Base-by-base conservation (phyloP, 2,888 invertebrate species). In the Camponotus fellah region DNA sequence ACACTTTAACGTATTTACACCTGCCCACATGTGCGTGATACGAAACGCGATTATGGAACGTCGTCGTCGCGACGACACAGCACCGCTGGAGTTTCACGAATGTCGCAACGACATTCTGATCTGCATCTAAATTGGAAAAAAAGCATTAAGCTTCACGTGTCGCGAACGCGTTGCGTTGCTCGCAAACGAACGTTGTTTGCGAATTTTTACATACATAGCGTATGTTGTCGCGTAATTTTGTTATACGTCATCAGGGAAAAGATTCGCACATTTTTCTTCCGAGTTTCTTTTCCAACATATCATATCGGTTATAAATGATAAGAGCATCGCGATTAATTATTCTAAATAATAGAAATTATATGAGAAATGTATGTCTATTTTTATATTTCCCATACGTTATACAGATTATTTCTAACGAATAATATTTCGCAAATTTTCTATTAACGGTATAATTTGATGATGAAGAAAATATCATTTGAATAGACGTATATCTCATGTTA, bases 51-150 rank as follows among this genome's bases (percentile, higher is more conserved):
- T 82, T 64, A 82, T 9, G 49, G n/a, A n/a, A 64, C 14, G 32
- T 10, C 40, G 56, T 77, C 40, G 68, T 77, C n/a, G 49, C 37
- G 60, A 60, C 74, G 37, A 53, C 56, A 64, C 56, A 64, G 40
- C 37, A 56, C 32, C 76, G 43, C 53, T 14, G 40, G 65, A 66
- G 37, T 58, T 75, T 62, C 62, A 53, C 58, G 5, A 62, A 58
- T 34, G 60, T 32, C 76, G 32, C 40, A 68, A 82, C 56, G 69
- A 81, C 77, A 58, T 75, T 75, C 84, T 87, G 86, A 90, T 88
- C 85, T 90, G 75, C 83, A 90, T 90, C 83, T 82, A 90, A 86
- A 90, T 90, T 80, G 80, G 68, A 69, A 74, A 85, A 85, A 88
- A 88, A 80, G 26, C 79, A 65, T 77, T 80, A 82, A 86, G 62